Evolutionary conservation across 2,797 vertebrate species (phyloP), one percentile per base, ranked within the genome.

Genomic region (Salarias fasciatus): DNA sequence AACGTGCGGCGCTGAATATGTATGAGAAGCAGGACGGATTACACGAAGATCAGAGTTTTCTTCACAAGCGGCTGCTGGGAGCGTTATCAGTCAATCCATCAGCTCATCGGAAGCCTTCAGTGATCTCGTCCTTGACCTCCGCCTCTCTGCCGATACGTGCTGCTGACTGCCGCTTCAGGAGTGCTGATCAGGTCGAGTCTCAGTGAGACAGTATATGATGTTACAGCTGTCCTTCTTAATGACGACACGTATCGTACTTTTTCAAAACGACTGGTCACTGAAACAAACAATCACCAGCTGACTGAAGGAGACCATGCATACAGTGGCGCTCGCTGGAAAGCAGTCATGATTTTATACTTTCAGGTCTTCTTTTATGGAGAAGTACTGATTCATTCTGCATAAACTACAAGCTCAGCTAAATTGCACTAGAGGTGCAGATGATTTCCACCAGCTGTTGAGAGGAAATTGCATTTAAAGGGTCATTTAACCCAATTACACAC

Each of bases 51-150:
- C 18, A 24, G 18, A 24, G 18, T 24, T 24, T 24, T 24, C 18
- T 24, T 24, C 18, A 24, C 18, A 24, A 24, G 2, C 18, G 24
- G 18, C 18, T 24, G 53, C 57, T 64, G 18, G 48, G 60, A 66
- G 50, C 54, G 67, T 54, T 45, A 65, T 53, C 59, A 61, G 42
- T 47, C 48, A 30, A 28, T 72, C 43, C 37, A 41, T 81, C 63
- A 52, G 42, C 63, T 77, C 58, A 68, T 71, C 48, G 69, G 66
- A 75, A 73, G 50, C 14, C 49, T 46, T 46, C 49, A 45, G 29
- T 28, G 58, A 72, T 72, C 60, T 75, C 61, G 70, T 60, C 79
- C 73, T 80, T 76, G 79, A 83, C 78, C 71, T 56, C 50, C 5
- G 18, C 51, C 56, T 75, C 46, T 45, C 53, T 79, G 67, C 75